A percentile compares a stretch with the other conserved stretches of the same genome.
Conservation (phyloP, 2,113 vertebrate species). For the Gyps fulvus region DNA sequence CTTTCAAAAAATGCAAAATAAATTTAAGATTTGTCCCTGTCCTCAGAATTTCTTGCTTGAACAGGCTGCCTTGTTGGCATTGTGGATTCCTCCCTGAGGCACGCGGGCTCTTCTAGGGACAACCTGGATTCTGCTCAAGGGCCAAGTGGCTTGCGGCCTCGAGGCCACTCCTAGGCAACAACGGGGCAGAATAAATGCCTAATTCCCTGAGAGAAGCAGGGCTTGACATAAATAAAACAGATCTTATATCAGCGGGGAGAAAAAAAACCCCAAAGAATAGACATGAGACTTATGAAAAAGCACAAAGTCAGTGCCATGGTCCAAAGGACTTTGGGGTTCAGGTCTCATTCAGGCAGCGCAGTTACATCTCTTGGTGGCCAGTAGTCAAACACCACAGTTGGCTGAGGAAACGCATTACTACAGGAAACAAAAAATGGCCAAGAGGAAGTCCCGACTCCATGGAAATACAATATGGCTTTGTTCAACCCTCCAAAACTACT, state of each 20-base stretch:
- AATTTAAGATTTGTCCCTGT: background rate
- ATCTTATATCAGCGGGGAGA: background rate
- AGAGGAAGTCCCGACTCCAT: background rate
- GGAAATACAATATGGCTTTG: background rate
- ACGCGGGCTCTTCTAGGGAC: background rate
- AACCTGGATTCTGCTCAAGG: background rate
- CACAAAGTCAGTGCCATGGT: background rate
- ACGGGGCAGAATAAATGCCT: background rate
- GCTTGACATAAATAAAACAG: background rate
- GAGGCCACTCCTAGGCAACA: background rate
- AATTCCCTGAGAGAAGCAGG: background rate
- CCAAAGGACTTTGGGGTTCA: background rate
- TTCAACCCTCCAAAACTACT: background rate
- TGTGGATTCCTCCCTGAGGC: background rate
- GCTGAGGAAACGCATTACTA: background rate
- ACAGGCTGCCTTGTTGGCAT: background rate
- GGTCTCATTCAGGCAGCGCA: background rate
- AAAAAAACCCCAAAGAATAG: background rate
- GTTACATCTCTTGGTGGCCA: background rate
- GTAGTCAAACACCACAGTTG: background rate
- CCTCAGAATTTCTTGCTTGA: background rate
- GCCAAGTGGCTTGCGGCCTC: rapidly evolving
- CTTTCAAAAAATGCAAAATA: background rate
- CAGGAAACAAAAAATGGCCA: background rate
- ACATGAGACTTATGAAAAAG: background rate